Conservation (phyloP, 2,797 vertebrate genomes). For the Tinamus major region DNA sequence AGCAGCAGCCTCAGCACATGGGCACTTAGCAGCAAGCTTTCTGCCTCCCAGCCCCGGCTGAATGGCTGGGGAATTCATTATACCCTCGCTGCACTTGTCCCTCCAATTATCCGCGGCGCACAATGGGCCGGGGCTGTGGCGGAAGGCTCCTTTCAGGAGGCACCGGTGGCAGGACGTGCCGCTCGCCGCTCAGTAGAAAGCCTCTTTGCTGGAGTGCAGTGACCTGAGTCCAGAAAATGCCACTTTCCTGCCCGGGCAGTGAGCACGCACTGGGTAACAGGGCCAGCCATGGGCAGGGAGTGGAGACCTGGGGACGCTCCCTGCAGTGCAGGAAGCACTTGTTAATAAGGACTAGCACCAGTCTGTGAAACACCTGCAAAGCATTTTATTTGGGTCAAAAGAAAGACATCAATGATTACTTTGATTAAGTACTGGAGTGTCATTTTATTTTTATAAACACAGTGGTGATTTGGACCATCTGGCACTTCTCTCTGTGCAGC, state of each 20-base stretch:
- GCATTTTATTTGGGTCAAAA: not conserved
- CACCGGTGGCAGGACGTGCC: constrained; percentile 35
- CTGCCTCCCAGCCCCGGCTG: constrained; percentile 27
- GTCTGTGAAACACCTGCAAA: accelerated
- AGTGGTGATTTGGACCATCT: not conserved
- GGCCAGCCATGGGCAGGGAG: not conserved
- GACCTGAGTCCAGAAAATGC: constrained; percentile 72
- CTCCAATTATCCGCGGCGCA: not conserved
- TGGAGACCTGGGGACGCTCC: not conserved
- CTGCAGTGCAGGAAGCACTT: not conserved
- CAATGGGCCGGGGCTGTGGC: constrained; percentile 14
- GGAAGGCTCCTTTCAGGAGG: constrained; percentile 52
- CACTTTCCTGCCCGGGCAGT: not conserved
- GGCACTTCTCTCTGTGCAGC: not conserved
- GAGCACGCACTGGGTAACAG: not conserved
- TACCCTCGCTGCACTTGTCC: constrained; percentile 58
- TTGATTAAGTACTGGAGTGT: not conserved
- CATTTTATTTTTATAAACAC: not conserved
- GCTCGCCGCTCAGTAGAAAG: not conserved
- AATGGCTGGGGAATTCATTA: constrained; percentile 80
- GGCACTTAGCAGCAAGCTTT: constrained; percentile 20
- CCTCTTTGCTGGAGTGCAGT: constrained; percentile 77
- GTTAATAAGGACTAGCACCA: not conserved
- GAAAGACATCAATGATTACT: not conserved
- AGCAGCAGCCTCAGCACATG: constrained; percentile 52